A percentile compares a stretch with the other conserved stretches of the same genome.
Conservation (phyloP, 2,113 vertebrate species). For the Zootoca vivipara region DNA sequence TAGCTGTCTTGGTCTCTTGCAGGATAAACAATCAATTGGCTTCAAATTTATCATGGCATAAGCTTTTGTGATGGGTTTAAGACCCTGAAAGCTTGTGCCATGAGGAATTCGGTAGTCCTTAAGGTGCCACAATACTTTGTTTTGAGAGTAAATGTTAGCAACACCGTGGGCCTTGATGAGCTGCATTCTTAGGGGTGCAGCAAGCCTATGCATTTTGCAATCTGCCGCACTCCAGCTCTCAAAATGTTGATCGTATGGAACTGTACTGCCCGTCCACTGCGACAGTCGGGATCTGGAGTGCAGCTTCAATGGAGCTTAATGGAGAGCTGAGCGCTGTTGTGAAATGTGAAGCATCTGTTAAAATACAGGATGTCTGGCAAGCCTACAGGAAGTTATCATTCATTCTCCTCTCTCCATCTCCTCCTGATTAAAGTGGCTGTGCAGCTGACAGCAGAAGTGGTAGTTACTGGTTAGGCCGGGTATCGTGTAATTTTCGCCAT, state of each 20-base stretch:
- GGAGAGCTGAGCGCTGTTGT: neutral
- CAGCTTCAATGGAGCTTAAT: conserved; percentile 2
- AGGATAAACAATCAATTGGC: too few relatives aligned
- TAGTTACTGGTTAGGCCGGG: conserved; percentile 24
- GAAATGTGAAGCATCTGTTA: conserved; percentile 31
- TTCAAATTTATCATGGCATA: too few relatives aligned
- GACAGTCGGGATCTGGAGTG: conserved; percentile 3
- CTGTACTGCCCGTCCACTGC: neutral
- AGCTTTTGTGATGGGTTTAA: too few relatives aligned
- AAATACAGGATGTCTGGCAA: conserved; percentile 41
- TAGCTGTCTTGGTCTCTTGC: too few relatives aligned
- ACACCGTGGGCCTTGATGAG: neutral
- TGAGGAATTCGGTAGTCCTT: too few relatives aligned
- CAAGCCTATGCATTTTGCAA: neutral
- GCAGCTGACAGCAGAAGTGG: conserved; percentile 36
- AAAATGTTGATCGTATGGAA: neutral
- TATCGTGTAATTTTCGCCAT: conserved; percentile 24
- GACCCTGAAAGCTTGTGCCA: too few relatives aligned
- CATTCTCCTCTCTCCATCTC: conserved; percentile 24
- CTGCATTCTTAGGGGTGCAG: neutral
- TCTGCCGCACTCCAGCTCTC: neutral
- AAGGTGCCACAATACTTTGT: neutral
- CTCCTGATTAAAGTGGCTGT: conserved; percentile 32
- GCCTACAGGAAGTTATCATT: conserved; percentile 31
- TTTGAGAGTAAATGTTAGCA: neutral